phyloP scores from a whole-genome alignment of 2,888 invertebrate species.

The Clostera curtula region DNA sequence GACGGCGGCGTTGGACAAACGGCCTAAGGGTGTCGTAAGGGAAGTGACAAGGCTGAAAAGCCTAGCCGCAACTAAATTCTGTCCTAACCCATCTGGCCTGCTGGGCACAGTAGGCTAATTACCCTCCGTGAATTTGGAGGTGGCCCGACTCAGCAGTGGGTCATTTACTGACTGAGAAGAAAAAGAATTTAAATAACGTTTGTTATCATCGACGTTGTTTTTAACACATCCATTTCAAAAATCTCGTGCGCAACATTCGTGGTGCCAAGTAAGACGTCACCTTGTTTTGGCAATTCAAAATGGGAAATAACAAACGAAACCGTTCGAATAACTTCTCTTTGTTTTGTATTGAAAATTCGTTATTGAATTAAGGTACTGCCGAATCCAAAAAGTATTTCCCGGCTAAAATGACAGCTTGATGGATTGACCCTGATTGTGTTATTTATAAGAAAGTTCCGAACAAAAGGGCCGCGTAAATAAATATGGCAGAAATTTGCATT shows the following conservation, averaged over 20 bases:
- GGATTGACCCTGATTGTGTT: conserved; percentile 41
- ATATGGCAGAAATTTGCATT: conserved; percentile 26
- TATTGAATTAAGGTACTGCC: conserved; percentile 30
- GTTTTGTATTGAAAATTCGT: conserved; percentile 33
- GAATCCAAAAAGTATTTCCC: conserved; percentile 32
- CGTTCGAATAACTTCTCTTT: conserved; percentile 28
- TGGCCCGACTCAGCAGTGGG: too few species aligned
- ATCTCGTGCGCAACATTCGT: too few species aligned
- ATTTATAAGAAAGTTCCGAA: conserved; percentile 28
- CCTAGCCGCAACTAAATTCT: too few species aligned
- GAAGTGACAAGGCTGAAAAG: too few species aligned
- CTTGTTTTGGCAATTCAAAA: conserved; percentile 32
- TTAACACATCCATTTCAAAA: background rate
- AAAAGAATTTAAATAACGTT: too few species aligned
- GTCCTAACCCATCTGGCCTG: too few species aligned
- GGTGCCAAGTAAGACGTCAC: conserved; percentile 12
- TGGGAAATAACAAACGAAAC: conserved; percentile 40
- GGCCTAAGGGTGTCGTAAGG: too few species aligned
- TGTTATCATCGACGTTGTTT: too few species aligned
- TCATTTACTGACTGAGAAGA: too few species aligned
- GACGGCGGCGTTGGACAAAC: too few species aligned
- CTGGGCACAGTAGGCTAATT: too few species aligned
- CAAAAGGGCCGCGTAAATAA: conserved; percentile 25
- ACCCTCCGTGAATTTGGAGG: too few species aligned
- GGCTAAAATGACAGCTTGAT: conserved; percentile 41